Base-by-base conservation (phyloP, 2,113 vertebrate genomes). In the Semicossyphus pulcher region DNA sequence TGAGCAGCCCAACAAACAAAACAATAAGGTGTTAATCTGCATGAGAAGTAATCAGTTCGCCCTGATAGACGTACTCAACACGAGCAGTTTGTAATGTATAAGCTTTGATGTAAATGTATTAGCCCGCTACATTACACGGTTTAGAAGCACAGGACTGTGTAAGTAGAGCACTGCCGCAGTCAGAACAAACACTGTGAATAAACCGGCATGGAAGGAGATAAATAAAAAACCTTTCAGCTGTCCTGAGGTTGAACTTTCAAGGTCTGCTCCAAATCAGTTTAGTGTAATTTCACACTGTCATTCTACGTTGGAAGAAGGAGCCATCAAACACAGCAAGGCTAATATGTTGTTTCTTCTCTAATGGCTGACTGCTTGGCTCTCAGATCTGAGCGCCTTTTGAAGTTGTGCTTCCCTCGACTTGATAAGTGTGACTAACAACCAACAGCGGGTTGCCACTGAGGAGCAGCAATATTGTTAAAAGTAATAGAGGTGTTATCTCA, bases 401-500 rank as follows among this genome's bases (percentile, higher is more conserved):
- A 84, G 80, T 84, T 29, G 8, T 6, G 59, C 72, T 65, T 59
- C 65, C 74, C 54, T 74, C 39, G 25, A 75, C 32, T 78, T 81
- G 76, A 87, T 81, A 85, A 81, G 83, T 76, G 90, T 76, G 77
- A 87, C 86, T 83, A 87, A 86, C 74, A 85, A 62, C 66, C 81
- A 63, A 42, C 71, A 76, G 68, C 14, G 26, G 31, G 65, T 75
- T 31, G 75, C 81, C 25, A 49, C 68, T 11, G 32, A 72, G 39
- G 71, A 84, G 74, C 54, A 26, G 76, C 69, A 64, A 80, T 80
- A 76, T 75, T 67, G 84, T 86, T 85, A 73, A 85, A 75, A 86
- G 85, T 85, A 88, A 84, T 80, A 82, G 88, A 86, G 80, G 83
- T 34, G 72, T 88, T 90, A 85, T 85, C 78, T 77, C 81, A 31